Conservation (phyloP, 2,113 vertebrate species). For the Origma solitaria region DNA sequence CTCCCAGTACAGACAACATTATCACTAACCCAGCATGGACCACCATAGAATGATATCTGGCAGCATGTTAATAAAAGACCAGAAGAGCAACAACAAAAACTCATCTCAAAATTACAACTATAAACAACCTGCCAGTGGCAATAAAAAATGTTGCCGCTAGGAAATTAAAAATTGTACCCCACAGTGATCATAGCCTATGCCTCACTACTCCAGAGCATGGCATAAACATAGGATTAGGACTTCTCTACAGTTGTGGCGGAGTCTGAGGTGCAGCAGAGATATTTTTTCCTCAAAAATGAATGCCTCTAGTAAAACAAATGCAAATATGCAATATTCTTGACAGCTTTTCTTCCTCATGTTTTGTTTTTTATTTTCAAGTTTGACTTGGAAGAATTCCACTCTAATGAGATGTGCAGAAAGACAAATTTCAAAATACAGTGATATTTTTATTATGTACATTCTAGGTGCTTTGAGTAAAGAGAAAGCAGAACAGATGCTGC, state of each 20-base stretch:
- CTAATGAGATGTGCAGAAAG: not conserved
- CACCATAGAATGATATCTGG: not conserved
- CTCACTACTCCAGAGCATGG: not conserved
- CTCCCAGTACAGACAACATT: not conserved
- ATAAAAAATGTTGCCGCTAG: not conserved
- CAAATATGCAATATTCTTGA: not conserved
- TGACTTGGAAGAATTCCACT: not conserved
- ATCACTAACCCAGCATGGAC: constrained; percentile 3
- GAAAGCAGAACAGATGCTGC: constrained; percentile 46
- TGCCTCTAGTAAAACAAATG: not conserved
- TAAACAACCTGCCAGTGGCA: not conserved
- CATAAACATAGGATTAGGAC: not conserved
- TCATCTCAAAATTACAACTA: not conserved
- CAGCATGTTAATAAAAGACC: not conserved
- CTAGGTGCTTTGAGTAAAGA: not conserved
- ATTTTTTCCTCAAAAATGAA: not conserved
- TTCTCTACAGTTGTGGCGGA: not conserved
- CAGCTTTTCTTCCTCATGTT: not conserved
- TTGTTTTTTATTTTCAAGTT: not conserved
- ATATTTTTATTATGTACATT: not conserved
- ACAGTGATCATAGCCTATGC: not conserved
- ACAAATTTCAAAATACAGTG: not conserved
- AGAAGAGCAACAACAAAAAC: not conserved
- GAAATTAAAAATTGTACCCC: constrained; percentile 21
- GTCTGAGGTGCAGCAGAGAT: not conserved